These are phyloP conservation scores for Scaptodrosophila lebanonensis DNA, from an alignment of 1,140 invertebrate species.

Conservation along the genomic window DNA sequence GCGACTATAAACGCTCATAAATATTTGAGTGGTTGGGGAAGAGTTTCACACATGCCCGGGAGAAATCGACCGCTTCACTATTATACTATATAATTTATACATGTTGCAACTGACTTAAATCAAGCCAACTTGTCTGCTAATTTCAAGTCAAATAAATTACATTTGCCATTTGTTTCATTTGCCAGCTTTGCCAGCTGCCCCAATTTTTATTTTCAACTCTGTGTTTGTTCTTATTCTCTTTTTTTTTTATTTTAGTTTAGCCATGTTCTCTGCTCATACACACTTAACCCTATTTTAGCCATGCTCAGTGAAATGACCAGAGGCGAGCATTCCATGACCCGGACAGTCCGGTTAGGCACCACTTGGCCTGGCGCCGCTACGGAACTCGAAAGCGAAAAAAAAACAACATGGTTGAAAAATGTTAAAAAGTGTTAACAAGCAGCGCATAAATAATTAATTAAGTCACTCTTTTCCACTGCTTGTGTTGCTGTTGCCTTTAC, in stretches of 20 bases:
- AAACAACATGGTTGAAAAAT: conserved; percentile 10
- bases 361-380: no score
- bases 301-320: conserved; percentile 11
- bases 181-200: conserved; percentile 11
- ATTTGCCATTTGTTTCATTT: conserved; percentile 21
- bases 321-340: no score
- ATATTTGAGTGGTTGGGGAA: conserved; percentile 34
- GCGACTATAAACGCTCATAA: conserved; percentile 33
- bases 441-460: conserved; percentile 50
- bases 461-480: conserved; percentile 2
- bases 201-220: conserved; percentile 4
- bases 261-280: conserved; percentile 10
- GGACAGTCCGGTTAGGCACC: no score
- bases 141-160: no score
- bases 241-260: not conserved
- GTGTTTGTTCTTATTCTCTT: not conserved
- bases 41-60: no score
- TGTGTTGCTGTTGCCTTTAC: not conserved
- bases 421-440: conserved; percentile 47
- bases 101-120: no score
- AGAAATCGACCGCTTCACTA: no score
- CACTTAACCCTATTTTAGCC: conserved; percentile 40
- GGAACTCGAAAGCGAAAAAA: no score
- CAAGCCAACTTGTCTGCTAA: no score
- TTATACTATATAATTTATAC: no score